phyloP scores from a whole-genome alignment of 2,888 invertebrate species.

The Trimorus sp. region DNA sequence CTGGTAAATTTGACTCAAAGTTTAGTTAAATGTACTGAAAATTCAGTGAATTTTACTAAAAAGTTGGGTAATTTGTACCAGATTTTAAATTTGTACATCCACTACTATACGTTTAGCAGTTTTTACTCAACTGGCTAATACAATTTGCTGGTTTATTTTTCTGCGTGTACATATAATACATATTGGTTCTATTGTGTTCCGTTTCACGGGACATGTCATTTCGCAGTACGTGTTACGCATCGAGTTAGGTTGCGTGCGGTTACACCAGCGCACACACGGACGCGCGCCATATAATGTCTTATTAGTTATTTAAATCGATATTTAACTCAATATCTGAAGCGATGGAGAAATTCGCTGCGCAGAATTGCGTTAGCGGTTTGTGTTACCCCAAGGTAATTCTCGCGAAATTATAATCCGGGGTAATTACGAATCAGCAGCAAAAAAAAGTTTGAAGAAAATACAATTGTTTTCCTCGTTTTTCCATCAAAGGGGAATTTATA shows the following conservation, averaged over 20 bases:
- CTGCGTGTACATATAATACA: background rate
- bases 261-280: background rate
- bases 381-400: conserved; percentile 39
- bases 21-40: no score
- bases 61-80: no score
- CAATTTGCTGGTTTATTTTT: no score
- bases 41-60: no score
- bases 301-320: conserved; percentile 41
- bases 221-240: conserved; percentile 17
- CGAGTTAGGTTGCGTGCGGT: conserved; percentile 11
- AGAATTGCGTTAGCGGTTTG: conserved; percentile 42
- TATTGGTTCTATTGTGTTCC: background rate
- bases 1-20: no score
- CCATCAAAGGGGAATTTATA: no score
- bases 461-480: no score
- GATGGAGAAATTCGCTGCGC: conserved; percentile 20
- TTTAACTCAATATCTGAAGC: conserved; percentile 30
- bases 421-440: conserved; percentile 2
- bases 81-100: no score
- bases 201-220: background rate
- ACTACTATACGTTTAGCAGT: no score
- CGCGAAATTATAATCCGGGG: conserved; percentile 22
- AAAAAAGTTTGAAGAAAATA: background rate
- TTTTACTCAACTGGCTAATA: no score
- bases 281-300: background rate